Evolutionary conservation across 2,113 vertebrate genomes (phyloP).

Genomic region (Natator depressus): DNA sequence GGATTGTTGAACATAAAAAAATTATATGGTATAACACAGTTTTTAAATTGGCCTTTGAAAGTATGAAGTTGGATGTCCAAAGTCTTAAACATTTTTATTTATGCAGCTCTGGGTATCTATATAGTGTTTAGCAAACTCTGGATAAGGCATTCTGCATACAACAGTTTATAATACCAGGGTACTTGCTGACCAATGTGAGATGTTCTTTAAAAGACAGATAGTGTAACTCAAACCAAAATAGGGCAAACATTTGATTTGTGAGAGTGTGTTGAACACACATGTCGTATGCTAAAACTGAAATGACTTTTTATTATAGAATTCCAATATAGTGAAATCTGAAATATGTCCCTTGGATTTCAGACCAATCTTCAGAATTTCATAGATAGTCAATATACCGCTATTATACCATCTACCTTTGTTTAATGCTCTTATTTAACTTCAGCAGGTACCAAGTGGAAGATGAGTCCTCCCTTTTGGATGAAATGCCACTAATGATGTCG

Average conservation of each 20-base stretch:
- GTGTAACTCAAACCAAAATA: not conserved
- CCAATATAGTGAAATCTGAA: not conserved
- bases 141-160: not conserved
- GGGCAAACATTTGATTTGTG: not conserved
- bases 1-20: not conserved
- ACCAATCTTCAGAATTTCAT: not conserved
- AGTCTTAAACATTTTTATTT: not conserved
- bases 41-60: not conserved
- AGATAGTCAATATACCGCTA: not conserved
- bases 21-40: not conserved
- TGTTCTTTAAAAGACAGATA: not conserved
- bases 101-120: not conserved
- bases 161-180: not conserved
- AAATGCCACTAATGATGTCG: conserved; percentile 99
- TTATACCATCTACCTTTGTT: not conserved
- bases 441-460: conserved; percentile 93
- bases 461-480: conserved; percentile 93
- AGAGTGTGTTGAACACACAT: not conserved
- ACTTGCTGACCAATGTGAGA: not conserved
- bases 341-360: not conserved
- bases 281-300: not conserved
- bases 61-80: not conserved
- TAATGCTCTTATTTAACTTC: not conserved
- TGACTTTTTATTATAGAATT: not conserved
- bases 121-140: not conserved